Evolutionary conservation across 2,113 vertebrate species (phyloP).

Genomic region (Galeopterus variegatus): DNA sequence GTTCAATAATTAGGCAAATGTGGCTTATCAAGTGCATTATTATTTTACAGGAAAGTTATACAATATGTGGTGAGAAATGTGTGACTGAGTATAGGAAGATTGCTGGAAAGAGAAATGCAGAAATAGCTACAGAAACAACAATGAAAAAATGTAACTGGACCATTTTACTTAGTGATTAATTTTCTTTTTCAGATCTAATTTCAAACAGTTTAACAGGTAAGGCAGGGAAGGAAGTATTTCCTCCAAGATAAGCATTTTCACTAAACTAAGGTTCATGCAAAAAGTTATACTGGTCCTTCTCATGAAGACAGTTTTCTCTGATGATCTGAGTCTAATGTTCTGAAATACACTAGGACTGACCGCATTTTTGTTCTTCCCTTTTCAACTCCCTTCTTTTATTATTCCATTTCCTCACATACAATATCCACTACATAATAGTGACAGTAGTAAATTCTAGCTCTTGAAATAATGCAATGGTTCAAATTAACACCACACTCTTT

Average conservation of each 20-base stretch:
- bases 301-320: background rate
- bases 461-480: background rate
- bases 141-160: background rate
- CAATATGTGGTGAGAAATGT: background rate
- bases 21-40: no score
- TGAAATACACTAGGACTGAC: background rate
- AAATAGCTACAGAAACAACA: background rate
- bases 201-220: background rate
- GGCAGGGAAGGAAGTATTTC: background rate
- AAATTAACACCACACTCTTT: background rate
- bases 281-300: rapidly evolving
- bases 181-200: background rate
- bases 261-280: background rate
- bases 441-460: background rate
- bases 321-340: background rate
- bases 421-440: background rate
- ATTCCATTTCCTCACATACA: background rate
- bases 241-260: background rate
- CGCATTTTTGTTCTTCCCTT: background rate
- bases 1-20: no score
- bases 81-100: background rate
- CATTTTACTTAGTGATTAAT: background rate
- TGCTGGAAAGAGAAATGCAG: background rate
- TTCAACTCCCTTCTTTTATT: background rate
- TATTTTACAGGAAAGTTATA: no score